Conservation (phyloP, 1,140 invertebrate genomes). For the Cylas formicarius region DNA sequence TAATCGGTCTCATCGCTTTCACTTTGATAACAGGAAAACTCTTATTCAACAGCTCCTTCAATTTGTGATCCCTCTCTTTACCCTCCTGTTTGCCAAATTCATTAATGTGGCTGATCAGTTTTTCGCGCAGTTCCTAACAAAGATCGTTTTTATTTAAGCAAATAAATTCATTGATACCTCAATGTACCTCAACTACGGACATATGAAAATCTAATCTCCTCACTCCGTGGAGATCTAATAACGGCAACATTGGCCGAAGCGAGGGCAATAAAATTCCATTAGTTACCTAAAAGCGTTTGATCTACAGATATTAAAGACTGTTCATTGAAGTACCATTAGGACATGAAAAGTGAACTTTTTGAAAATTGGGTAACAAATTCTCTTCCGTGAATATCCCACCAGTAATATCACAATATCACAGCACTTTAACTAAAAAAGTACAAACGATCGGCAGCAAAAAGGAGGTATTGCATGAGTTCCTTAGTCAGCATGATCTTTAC, state of each 20-base stretch:
- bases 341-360: no score
- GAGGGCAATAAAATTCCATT: constrained; percentile 93
- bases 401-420: no score
- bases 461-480: no score
- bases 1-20: constrained; percentile 86
- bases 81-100: constrained; percentile 74
- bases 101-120: constrained; percentile 79
- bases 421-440: no score
- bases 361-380: no score
- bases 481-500: no score
- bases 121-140: constrained; percentile 73
- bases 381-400: no score
- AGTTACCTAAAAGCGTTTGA: constrained; percentile 66
- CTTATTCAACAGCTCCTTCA: constrained; percentile 86
- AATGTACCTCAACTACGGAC: constrained; percentile 74
- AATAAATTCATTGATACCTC: constrained; percentile 3
- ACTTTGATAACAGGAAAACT: constrained; percentile 91
- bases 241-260: constrained; percentile 83
- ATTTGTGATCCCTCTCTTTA: constrained; percentile 72
- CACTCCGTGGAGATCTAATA: constrained; percentile 90
- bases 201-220: constrained; percentile 89
- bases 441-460: no score
- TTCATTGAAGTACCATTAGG: no score
- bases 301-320: no score
- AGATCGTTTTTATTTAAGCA: constrained; percentile 8